Evolutionary conservation across 23 tunicate genomes (phyloP), one percentile per base, ranked within the genome.

Genomic region (Styela clava): DNA sequence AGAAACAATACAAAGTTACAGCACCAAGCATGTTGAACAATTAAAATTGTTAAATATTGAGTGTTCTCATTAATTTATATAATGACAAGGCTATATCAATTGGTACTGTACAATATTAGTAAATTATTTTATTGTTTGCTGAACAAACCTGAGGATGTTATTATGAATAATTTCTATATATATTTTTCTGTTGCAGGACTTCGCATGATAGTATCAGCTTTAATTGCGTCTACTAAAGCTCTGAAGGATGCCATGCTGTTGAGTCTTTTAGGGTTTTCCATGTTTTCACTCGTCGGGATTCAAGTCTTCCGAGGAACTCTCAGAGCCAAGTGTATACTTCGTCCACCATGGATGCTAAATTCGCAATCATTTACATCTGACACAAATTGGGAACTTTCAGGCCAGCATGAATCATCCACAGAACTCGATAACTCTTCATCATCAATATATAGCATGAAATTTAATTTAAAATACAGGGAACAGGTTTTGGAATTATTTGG

Each of bases 201-300:
- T 1, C 90, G 97, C 37, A 91, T 82, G 90, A 91, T 91, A 24
- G 97, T 91, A 2, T 91, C 97, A 21, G 97, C 97, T 0, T 68
- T 91, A 63, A 79, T 91, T 19, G 97, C 97, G 3, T 91, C 97
- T 16, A 91, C 97, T 7, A 91, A 91, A 61, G 97, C 97, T 23
- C 63, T 91, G 52, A 91, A 86, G 71, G 97, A 91, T 33, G 97
- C 89, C 30, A 85, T 83, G 82, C 56, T 91, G 24, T 74, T 91
- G 25, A 91, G 97, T 35, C 79, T 91, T 35, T 74, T 91, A 27
- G 97, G 97, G 1, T 91, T 91, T 63, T 91, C 97, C 16, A 91
- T 91, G 87, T 91, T 91, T 70, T 91, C 97, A 23, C 68, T 91
- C 65, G 71, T 86, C 35, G 97, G 97, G 16, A 85, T 83, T 34